phyloP scores from a whole-genome alignment of 2,113 vertebrate species.

The Alexandromys fortis region DNA sequence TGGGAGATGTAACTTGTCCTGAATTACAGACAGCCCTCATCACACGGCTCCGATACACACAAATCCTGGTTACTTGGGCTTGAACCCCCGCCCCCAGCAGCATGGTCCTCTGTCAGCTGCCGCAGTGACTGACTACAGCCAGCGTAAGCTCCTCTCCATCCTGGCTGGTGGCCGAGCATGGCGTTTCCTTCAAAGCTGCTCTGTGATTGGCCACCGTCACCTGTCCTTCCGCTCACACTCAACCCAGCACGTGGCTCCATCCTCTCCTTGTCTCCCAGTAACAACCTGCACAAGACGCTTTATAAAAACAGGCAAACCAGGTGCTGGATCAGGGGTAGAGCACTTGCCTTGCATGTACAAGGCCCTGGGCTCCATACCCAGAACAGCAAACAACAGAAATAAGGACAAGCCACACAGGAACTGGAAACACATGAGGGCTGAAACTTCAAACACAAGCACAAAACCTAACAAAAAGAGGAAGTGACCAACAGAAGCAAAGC shows the following conservation, averaged over 20 bases:
- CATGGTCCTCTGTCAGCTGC: neutral
- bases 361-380: neutral
- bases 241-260: too few species aligned
- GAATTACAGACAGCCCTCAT: neutral
- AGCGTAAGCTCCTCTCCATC: neutral
- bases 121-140: too few species aligned
- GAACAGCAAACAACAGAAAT: too few species aligned
- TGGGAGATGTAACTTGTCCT: too few species aligned
- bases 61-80: neutral
- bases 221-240: neutral
- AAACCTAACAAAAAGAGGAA: neutral
- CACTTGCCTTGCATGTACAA: neutral
- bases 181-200: neutral
- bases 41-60: neutral
- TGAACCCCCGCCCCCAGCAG: neutral
- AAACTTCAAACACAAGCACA: neutral
- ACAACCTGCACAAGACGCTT: accelerated
- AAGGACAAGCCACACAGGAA: neutral
- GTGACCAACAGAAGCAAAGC: neutral
- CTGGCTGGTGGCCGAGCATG: neutral
- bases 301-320: neutral
- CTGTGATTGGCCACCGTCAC: neutral
- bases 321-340: too few species aligned
- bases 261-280: neutral
- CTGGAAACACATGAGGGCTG: neutral